Conservation (phyloP, 2,888 invertebrate genomes). For the Dinocampus coccinellae region DNA sequence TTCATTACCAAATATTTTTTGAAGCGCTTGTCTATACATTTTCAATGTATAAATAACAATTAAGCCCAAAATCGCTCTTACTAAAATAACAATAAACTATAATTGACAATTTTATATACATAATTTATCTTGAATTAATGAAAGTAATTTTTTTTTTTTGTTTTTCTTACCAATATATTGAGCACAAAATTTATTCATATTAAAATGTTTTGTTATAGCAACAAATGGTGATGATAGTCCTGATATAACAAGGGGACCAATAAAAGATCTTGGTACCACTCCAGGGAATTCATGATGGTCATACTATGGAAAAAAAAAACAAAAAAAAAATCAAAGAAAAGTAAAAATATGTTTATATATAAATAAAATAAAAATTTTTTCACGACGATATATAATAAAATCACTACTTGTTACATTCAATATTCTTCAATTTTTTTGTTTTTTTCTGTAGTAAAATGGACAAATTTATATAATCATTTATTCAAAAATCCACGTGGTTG, state of each 20-base stretch:
- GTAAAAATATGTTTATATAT: too few relatives aligned
- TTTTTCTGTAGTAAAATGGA: too few relatives aligned
- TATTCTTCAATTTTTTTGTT: too few relatives aligned
- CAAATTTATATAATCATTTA: background rate
- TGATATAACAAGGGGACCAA: slow-evolving; percentile 90
- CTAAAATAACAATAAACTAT: slow-evolving; percentile 70
- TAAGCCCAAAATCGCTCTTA: slow-evolving; percentile 83
- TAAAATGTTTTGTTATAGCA: slow-evolving; percentile 76
- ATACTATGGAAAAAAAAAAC: slow-evolving; percentile 77
- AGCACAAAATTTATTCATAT: slow-evolving; percentile 86
- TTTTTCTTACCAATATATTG: slow-evolving; percentile 83
- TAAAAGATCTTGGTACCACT: slow-evolving; percentile 96
- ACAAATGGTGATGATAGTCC: slow-evolving; percentile 83
- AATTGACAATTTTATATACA: slow-evolving; percentile 13
- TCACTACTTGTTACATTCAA: slow-evolving; percentile 42
- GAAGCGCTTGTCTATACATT: slow-evolving; percentile 80
- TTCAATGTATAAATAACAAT: slow-evolving; percentile 83
- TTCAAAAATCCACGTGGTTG: background rate
- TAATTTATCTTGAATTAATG: background rate
- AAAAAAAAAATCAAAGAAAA: slow-evolving; percentile 22
- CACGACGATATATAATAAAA: background rate
- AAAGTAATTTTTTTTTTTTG: background rate
- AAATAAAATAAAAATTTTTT: background rate
- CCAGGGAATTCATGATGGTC: slow-evolving; percentile 98
- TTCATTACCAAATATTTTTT: slow-evolving; percentile 82